Evolutionary conservation across 2,888 invertebrate species (phyloP).

Genomic region (Pogonocherus hispidulus): DNA sequence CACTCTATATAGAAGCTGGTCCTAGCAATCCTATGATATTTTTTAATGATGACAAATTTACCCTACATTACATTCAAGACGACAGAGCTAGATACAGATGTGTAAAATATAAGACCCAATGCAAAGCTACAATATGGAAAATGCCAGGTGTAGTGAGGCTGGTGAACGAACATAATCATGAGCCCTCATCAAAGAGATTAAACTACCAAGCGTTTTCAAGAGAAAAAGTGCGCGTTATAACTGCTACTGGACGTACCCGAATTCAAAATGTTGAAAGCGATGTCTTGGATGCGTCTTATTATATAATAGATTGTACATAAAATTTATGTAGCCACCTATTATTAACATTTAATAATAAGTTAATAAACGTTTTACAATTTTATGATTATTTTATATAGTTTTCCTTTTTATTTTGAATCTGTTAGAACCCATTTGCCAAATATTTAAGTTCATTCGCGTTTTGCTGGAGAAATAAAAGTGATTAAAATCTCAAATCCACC

Average conservation of each 20-base stretch:
- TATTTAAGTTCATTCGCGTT: too few species aligned
- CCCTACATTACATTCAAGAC: background rate
- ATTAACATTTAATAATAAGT: too few species aligned
- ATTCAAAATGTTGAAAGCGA: background rate
- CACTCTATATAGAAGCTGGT: background rate
- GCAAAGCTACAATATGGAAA: constrained; percentile 7
- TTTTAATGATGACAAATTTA: constrained; percentile 1
- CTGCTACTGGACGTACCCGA: background rate
- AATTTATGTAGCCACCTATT: too few species aligned
- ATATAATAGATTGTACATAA: background rate
- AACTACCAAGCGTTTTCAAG: background rate
- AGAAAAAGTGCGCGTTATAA: background rate
- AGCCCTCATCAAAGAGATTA: background rate
- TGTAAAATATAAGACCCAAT: background rate
- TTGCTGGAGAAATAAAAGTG: too few species aligned
- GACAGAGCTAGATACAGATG: background rate
- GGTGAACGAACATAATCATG: constrained; percentile 1
- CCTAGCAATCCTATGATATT: constrained; percentile 9
- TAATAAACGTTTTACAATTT: too few species aligned
- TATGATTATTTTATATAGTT: too few species aligned
- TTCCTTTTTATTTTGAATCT: too few species aligned
- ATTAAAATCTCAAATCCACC: too few species aligned
- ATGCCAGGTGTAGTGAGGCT: background rate
- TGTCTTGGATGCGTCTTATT: too few species aligned
- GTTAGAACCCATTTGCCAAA: too few species aligned